Evolutionary conservation across 1,140 invertebrate genomes (phyloP).

Genomic region (Tetragonula clypearis): DNA sequence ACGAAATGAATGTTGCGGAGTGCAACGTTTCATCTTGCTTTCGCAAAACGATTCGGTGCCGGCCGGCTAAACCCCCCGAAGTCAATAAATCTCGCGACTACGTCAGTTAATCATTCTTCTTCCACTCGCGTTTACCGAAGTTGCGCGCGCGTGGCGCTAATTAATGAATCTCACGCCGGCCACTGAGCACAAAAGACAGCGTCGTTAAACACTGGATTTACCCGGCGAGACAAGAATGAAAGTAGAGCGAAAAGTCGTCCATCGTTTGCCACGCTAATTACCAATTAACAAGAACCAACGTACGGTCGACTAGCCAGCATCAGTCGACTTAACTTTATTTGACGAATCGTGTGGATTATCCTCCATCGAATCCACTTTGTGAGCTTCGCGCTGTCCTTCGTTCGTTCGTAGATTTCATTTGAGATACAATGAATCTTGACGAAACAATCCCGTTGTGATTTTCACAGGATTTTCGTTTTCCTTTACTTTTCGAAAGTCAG

Average conservation of each 20-base stretch:
- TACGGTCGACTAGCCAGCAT: conserved; percentile 2
- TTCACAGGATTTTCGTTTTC: no score
- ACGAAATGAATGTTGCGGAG: neutral
- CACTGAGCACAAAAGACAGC: conserved; percentile 10
- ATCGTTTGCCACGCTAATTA: neutral
- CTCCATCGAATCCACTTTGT: no score
- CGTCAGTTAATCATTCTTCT: conserved; percentile 33
- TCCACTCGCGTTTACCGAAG: conserved; percentile 24
- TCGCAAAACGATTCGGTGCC: neutral
- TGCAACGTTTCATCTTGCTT: neutral
- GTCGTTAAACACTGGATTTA: neutral
- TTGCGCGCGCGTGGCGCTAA: conserved; percentile 21
- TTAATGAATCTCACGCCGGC: conserved; percentile 42
- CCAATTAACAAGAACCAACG: conserved; percentile 37
- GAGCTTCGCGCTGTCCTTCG: no score
- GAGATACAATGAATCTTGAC: no score
- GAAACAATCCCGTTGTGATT: no score
- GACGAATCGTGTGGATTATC: no score
- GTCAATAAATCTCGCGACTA: conserved; percentile 18
- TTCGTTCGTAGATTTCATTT: no score
- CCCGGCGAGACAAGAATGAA: conserved; percentile 16
- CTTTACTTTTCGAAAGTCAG: neutral
- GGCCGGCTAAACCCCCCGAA: neutral
- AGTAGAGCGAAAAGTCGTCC: conserved; percentile 56
- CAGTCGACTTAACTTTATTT: neutral